Base-by-base conservation (phyloP, 2,888 invertebrate genomes). In the Calliphora vomitoria region DNA sequence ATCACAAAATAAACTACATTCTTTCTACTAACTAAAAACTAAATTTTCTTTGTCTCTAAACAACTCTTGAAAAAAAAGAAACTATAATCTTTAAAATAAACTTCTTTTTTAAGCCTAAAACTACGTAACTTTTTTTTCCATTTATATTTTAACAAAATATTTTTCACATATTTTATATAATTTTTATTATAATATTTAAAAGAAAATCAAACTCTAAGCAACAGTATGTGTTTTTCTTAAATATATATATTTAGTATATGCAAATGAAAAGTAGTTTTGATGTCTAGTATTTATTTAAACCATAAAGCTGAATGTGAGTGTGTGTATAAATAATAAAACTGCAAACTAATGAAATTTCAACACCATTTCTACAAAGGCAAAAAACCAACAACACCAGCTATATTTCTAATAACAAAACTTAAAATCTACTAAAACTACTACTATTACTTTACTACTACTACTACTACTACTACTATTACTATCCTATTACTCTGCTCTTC, bases 231-330 rank as follows among this genome's bases (percentile, higher is more conserved):
- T 69, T 60, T 60, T 53, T 41, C 8, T 66, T 55, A 1, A 20
- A 64, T 68, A 20, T 8, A 25, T 66, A 44, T 55, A 68, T 25
- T 47, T 25, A 31, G 62, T 25, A 58, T 18, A 18, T 55, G 41
- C 41, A 72, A 82, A 64, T 53, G 25, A 44, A 82, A 74, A 41
- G 38, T 85, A 85, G 74, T 80, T 35, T 83, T 53, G 62, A 85
- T 80, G 74, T 80, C 8, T 80, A 78, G 71, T 41, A 58, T 47
- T 64, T 66, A 10, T 20, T 66, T 20, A 20, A 4, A 41, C n/a
- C 55, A 58, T 60, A 62, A n/a, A 81, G n/a, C 41, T 85, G 80
- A 80, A 85, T 85, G 85, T 85, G 66, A 58, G 80, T 85, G 76
- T 76, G 79, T 80, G 74, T 68, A 50, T 53, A 53, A 76, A 25